Evolutionary conservation across 2,888 invertebrate species (phyloP), one percentile per base, ranked within the genome.

Genomic region (Cremastobaeus sp.): DNA sequence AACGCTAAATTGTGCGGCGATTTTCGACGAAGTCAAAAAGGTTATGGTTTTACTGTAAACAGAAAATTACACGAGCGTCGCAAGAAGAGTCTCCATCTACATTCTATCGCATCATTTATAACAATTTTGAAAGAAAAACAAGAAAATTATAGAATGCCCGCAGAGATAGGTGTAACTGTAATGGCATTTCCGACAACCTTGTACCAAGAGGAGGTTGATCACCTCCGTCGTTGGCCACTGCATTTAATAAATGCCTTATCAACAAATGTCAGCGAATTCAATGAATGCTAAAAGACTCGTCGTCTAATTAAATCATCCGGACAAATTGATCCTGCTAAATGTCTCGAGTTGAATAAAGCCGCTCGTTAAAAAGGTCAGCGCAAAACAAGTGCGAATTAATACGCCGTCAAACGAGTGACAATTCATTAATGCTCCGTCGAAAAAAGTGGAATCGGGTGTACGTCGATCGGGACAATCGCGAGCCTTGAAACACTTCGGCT

Each of bases 181-280:
- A 57, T 68, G 57, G 59, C 66, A 59, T 57, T 68, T 68, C 66
- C 66, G 66, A 57, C 66, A 68, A 47, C 66, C 66, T 68, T 68
- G 66, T 21, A 45, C 11, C 14, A 32, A 20, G 2, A 14, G 12
- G 28, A 57, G 66, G 57, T 68, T 57, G 43, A 68, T 68, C 43
- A 68, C 66, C 57, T 68, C 48, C n/a, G 30, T 17, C 30, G 20
- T n/a, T 11, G n/a, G 11, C 20, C 50, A 39, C 64, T 64, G 41
- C 32, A 50, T 28, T 64, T 64, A 52, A 34, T 41, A 41, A 39
- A 37, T 34, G 17, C 5, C 21, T 25, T 30, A 39, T 47, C 45
- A 17, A 41, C 30, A 45, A 65, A 65, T 65, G 54, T 55, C 54
- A 55, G 18, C 11, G 14, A 25, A 35, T 18, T 18, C 20, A 54